Conservation (phyloP, 2,113 vertebrate genomes). For the Stegostoma tigrinum region DNA sequence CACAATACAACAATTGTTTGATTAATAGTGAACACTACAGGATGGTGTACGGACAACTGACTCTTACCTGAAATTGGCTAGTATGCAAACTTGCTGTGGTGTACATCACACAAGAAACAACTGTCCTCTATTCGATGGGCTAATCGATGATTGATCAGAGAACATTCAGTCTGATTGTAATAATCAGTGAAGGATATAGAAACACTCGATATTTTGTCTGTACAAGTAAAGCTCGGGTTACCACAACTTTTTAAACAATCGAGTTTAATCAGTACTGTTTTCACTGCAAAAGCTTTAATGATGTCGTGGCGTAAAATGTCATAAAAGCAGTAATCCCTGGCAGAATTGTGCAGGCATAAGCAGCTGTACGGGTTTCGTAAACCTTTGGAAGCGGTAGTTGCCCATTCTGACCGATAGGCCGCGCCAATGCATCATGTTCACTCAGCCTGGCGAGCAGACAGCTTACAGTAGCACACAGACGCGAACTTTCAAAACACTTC, state of each 20-base stretch:
- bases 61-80: not conserved
- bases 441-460: not conserved
- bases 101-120: not conserved
- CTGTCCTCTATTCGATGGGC: not conserved
- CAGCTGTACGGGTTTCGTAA: not conserved
- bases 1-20: not conserved
- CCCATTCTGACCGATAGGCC: slow-evolving; percentile 5
- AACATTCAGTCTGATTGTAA: not conserved
- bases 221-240: not conserved
- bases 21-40: not conserved
- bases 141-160: slow-evolving; percentile 2
- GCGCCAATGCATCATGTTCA: slow-evolving; percentile 10
- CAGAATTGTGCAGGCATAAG: not conserved
- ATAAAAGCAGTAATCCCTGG: not conserved
- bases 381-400: not conserved
- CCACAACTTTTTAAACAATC: not conserved
- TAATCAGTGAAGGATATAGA: not conserved
- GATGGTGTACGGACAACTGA: not conserved
- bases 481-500: slow-evolving; percentile 34
- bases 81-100: not conserved
- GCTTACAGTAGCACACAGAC: not conserved
- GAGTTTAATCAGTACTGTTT: not conserved
- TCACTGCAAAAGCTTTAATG: not conserved
- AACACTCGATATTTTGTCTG: not conserved
- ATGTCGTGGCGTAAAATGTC: not conserved